phyloP scores from a whole-genome alignment of 2,797 vertebrate genomes.

The Acanthurus lineatus region DNA sequence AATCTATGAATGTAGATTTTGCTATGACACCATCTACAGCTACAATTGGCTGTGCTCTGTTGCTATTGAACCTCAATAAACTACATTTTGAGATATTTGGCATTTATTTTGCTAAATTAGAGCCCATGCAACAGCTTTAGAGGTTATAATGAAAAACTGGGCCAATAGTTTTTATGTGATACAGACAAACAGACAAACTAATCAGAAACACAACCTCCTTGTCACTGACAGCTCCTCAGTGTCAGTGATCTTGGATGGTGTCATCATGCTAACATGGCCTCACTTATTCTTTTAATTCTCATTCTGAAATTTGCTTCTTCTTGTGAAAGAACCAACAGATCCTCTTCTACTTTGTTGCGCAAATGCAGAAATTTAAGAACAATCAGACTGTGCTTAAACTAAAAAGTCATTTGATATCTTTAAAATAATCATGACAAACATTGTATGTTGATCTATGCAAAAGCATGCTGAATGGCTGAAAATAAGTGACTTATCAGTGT shows the following conservation, averaged over 20 bases:
- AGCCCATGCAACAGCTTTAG: too few species aligned
- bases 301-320: neutral
- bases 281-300: too few species aligned
- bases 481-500: slow-evolving; percentile 19
- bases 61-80: too few species aligned
- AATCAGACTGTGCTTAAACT: neutral
- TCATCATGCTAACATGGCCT: neutral
- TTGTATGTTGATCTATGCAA: neutral
- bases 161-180: too few species aligned
- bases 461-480: neutral
- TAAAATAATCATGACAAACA: neutral
- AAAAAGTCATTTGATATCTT: neutral
- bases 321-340: neutral
- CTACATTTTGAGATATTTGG: too few species aligned
- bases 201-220: too few species aligned
- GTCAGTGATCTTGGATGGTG: slow-evolving; percentile 33
- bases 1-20: too few species aligned
- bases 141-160: too few species aligned
- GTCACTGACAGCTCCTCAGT: neutral
- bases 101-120: too few species aligned
- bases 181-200: too few species aligned
- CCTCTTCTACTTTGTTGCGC: neutral
- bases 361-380: neutral
- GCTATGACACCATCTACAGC: too few species aligned
- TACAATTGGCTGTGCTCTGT: too few species aligned